phyloP scores from a whole-genome alignment of 2,113 vertebrate genomes.

The Rhadina sibilatrix region DNA sequence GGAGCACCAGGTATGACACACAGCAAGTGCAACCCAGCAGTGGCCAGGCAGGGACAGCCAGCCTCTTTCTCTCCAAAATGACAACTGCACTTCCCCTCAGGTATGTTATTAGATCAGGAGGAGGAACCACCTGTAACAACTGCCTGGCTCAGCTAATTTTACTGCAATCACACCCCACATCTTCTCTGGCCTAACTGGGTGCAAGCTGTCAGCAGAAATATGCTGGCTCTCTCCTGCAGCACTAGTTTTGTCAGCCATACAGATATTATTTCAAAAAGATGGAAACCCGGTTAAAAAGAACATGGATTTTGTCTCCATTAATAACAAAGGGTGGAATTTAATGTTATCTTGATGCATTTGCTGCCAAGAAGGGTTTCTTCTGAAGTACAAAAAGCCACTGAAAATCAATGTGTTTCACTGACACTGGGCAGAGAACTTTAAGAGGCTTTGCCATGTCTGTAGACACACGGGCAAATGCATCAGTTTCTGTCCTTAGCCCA shows the following conservation, averaged over 20 bases:
- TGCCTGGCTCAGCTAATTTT: not conserved
- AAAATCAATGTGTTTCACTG: not conserved
- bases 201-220: not conserved
- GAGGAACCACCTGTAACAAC: not conserved
- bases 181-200: not conserved
- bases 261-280: not conserved
- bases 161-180: not conserved
- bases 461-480: not conserved
- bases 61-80: not conserved
- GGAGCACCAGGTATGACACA: not conserved
- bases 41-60: not conserved
- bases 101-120: not conserved
- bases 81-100: fast-evolving
- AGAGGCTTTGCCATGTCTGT: not conserved
- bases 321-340: not conserved
- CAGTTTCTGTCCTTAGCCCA: not conserved
- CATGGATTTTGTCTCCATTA: not conserved
- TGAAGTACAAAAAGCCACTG: not conserved
- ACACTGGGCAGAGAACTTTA: not conserved
- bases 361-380: not conserved
- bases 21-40: not conserved
- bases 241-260: not conserved
- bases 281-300: not conserved
- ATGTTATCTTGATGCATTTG: not conserved
- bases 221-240: not conserved